Evolutionary conservation across 2,113 vertebrate species (phyloP).

Genomic region (Podilymbus podiceps): DNA sequence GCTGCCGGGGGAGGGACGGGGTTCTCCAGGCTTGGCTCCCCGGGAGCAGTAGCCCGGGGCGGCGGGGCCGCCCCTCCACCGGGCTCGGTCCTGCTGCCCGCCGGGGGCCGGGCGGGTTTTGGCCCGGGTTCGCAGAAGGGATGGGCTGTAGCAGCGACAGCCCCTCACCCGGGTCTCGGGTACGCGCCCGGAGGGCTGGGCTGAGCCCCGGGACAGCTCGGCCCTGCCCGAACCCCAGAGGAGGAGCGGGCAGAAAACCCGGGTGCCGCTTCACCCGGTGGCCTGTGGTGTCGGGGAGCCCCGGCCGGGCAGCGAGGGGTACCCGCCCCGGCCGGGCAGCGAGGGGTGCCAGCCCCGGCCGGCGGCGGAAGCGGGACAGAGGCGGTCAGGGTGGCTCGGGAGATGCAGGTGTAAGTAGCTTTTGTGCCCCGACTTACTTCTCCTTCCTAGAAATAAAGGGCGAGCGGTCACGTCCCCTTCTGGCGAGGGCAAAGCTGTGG

Average conservation of each 20-base stretch:
- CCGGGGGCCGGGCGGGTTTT: background rate
- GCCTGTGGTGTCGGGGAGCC: too few species aligned
- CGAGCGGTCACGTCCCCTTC: rapidly evolving
- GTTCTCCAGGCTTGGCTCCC: background rate
- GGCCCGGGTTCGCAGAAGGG: background rate
- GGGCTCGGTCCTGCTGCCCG: background rate
- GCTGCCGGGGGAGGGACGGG: background rate
- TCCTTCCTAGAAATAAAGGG: background rate
- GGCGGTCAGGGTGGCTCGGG: rapidly evolving
- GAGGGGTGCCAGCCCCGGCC: too few species aligned
- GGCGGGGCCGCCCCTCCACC: too few species aligned
- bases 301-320: too few species aligned
- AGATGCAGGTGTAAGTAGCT: background rate
- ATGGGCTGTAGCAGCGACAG: rapidly evolving
- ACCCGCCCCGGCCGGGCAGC: too few species aligned
- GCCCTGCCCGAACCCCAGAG: rapidly evolving
- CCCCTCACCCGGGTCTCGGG: rapidly evolving
- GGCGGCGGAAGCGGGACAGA: too few species aligned
- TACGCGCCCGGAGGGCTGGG: background rate
- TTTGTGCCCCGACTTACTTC: background rate
- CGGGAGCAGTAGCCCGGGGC: too few species aligned
- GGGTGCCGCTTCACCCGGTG: background rate
- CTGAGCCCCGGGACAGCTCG: background rate
- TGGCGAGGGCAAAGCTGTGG: background rate
- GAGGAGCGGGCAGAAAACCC: background rate